Percentiles rank a stretch among this genome's conserved stretches.
phyloP scores from a whole-genome alignment of 2,888 invertebrate genomes.

The Linyphia triangularis region DNA sequence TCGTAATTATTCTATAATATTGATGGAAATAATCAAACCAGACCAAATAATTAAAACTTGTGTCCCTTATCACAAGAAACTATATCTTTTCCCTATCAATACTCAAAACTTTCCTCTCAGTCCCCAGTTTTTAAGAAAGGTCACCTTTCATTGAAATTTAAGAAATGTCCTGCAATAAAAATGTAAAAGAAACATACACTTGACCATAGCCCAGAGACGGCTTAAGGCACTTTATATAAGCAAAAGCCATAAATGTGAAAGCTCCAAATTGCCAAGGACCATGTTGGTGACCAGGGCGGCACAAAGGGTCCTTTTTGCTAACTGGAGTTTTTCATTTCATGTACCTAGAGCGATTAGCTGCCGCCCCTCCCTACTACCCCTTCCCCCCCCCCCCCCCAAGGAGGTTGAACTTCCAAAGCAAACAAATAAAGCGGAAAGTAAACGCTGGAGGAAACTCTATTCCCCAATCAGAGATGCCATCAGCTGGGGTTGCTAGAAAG shows the following conservation, averaged over 20 bases:
- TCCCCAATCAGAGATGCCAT: slow-evolving; percentile 42
- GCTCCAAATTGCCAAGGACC: background rate
- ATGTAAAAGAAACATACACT: too few species aligned
- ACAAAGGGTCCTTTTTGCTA: background rate
- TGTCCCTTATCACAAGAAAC: too few species aligned
- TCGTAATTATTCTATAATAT: too few species aligned
- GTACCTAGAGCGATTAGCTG: slow-evolving; percentile 59
- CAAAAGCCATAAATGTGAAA: background rate
- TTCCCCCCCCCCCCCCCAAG: slow-evolving; percentile 11
- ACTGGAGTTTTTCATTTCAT: slow-evolving; percentile 37
- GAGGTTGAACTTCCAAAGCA: slow-evolving; percentile 66
- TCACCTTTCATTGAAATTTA: too few species aligned
- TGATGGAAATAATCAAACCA: too few species aligned
- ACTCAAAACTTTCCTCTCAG: too few species aligned
- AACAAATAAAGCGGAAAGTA: slow-evolving; percentile 72
- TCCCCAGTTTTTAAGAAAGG: too few species aligned
- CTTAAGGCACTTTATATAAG: too few species aligned
- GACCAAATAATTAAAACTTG: too few species aligned
- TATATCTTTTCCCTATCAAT: too few species aligned
- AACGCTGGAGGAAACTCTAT: slow-evolving; percentile 68
- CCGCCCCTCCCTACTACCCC: slow-evolving; percentile 30
- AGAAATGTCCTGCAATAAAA: background rate
- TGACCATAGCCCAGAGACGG: too few species aligned
- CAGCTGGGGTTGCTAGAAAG: background rate
- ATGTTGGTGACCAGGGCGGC: slow-evolving; percentile 9